Evolutionary conservation across 2,113 vertebrate genomes (phyloP).

Genomic region (Myxocyprinus asiaticus): DNA sequence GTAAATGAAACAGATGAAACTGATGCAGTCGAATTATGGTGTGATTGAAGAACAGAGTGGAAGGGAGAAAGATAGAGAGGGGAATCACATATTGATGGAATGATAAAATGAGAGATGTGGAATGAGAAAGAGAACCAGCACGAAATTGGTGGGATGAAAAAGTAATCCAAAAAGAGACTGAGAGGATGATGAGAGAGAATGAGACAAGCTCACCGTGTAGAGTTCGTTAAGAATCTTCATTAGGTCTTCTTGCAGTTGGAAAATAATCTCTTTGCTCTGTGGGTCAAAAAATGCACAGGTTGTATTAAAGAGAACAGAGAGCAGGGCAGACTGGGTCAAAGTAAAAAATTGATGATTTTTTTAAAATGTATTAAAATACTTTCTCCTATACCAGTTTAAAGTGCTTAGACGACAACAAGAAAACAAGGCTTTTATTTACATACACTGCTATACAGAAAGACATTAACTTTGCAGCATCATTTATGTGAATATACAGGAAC

Average conservation of each 20-base stretch:
- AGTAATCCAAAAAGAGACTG: constrained; percentile 24
- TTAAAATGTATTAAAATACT: too few relatives aligned
- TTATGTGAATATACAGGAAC: too few relatives aligned
- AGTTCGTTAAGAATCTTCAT: constrained; percentile 99
- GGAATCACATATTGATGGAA: constrained; percentile 32
- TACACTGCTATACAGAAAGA: too few relatives aligned
- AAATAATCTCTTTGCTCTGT: constrained; percentile 97
- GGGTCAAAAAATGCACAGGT: constrained; percentile 29
- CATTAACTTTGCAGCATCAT: too few relatives aligned
- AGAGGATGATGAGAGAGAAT: constrained; percentile 17
- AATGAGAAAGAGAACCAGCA: background rate
- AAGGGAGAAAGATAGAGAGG: background rate
- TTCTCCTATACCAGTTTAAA: too few relatives aligned
- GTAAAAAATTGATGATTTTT: constrained; percentile 3
- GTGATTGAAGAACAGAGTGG: background rate
- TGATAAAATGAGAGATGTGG: constrained; percentile 33
- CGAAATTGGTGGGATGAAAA: background rate
- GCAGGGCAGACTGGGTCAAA: constrained; percentile 21
- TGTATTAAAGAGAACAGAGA: constrained; percentile 11
- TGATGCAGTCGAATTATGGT: constrained; percentile 13
- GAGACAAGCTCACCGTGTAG: constrained; percentile 86
- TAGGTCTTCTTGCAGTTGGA: constrained; percentile 97
- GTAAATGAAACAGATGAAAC: constrained; percentile 32
- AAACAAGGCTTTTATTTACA: too few relatives aligned
- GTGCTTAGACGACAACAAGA: too few relatives aligned